phyloP scores from a whole-genome alignment of 1,140 invertebrate genomes.

The Bombus sibiricus region DNA sequence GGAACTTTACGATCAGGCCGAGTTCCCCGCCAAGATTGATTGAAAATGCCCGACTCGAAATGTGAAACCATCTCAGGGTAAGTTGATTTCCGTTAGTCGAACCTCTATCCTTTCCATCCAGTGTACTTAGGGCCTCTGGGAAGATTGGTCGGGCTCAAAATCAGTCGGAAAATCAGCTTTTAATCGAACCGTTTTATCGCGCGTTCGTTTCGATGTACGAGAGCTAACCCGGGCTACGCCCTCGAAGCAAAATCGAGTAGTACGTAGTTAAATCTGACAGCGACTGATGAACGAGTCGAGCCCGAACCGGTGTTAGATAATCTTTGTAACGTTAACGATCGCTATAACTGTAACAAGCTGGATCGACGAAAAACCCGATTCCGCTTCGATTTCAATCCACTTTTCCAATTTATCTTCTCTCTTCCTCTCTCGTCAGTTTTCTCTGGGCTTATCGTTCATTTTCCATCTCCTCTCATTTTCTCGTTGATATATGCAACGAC shows the following conservation, averaged over 20 bases:
- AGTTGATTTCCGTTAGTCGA: conserved; percentile 13
- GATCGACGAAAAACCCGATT: conserved; percentile 46
- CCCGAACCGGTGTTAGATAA: conserved; percentile 37
- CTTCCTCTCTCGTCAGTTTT: not conserved
- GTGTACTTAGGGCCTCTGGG: not conserved
- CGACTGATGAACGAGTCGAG: conserved; percentile 38
- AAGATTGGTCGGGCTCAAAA: conserved; percentile 19
- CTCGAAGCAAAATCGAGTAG: conserved; percentile 18
- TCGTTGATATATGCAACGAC: conserved; percentile 35
- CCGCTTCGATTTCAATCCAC: conserved; percentile 63
- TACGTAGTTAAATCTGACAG: conserved; percentile 34
- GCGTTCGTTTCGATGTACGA: not conserved
- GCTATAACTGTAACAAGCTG: conserved; percentile 60
- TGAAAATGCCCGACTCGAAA: not conserved
- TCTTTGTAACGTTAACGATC: conserved; percentile 63
- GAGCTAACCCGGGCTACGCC: conserved; percentile 8
- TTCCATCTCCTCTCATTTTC: conserved; percentile 55
- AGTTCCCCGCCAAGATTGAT: not conserved
- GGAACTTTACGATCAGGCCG: not conserved
- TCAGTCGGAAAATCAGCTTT: conserved; percentile 56
- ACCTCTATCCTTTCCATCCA: not conserved
- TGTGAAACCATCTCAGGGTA: not conserved
- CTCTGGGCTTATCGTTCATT: not conserved
- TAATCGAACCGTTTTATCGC: conserved; percentile 60
- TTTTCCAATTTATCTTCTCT: not conserved